These are phyloP conservation scores for Acanthochromis polyacanthus DNA, from an alignment of 2,113 vertebrate species.

Conservation along the genomic window DNA sequence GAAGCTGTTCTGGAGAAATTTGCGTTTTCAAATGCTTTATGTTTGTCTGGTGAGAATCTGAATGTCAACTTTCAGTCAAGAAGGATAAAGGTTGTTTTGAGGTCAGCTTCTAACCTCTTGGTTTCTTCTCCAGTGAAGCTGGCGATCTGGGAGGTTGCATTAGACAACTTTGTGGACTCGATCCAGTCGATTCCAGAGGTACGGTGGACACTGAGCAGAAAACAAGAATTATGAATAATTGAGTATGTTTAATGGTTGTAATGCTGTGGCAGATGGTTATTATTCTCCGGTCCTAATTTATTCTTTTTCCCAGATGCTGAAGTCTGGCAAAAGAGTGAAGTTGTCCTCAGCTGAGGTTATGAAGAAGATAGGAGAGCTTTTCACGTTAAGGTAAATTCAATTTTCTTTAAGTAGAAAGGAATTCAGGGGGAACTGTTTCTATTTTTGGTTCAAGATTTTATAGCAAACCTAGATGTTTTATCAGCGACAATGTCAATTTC, in stretches of 20 bases:
- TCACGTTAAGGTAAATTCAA: constrained; percentile 89
- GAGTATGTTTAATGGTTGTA: constrained; percentile 29
- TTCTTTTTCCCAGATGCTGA: constrained; percentile 86
- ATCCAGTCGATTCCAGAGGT: constrained; percentile 99
- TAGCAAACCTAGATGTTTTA: not conserved
- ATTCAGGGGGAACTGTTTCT: not conserved
- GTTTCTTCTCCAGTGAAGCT: constrained; percentile 90
- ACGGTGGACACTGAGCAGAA: constrained; percentile 19
- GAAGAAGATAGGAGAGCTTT: constrained; percentile 98
- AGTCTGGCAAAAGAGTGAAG: constrained; percentile 91
- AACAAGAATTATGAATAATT: constrained; percentile 23
- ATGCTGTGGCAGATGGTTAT: not conserved
- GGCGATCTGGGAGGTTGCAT: constrained; percentile 96
- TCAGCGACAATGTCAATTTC: not conserved
- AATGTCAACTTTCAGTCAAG: not conserved
- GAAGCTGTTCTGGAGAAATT: constrained; percentile 94
- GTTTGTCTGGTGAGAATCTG: constrained; percentile 90
- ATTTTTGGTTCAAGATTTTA: constrained; percentile 4
- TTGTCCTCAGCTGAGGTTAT: constrained; percentile 96
- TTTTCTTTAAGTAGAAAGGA: constrained; percentile 3
- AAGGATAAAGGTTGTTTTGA: not conserved
- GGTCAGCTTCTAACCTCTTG: not conserved
- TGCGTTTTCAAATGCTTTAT: constrained; percentile 97
- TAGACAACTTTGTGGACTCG: constrained; percentile 97
- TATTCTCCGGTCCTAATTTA: constrained; percentile 1